A percentile compares a stretch with the other conserved stretches of the same genome.
phyloP scores from a whole-genome alignment of 1,140 invertebrate genomes.

The Apis mellifera region DNA sequence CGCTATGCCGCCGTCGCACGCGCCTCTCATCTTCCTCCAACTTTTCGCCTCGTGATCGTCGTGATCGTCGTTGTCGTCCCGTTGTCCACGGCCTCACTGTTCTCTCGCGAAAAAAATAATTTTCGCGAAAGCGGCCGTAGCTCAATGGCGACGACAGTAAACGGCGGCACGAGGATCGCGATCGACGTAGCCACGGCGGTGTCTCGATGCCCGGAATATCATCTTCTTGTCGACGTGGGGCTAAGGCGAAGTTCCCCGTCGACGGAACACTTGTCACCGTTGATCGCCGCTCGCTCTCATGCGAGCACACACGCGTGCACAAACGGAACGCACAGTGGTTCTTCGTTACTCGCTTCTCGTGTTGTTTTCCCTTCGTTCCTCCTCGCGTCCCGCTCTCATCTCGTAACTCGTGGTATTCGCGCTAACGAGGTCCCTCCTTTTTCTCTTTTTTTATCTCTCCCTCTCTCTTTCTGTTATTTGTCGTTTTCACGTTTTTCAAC shows the following conservation, averaged over 20 bases:
- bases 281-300: conserved; percentile 55
- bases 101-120: conserved; percentile 49
- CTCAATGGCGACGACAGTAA: conserved; percentile 55
- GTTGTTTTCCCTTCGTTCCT: conserved; percentile 24
- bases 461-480: background rate
- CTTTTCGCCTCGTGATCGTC: conserved; percentile 16
- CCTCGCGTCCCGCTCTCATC: conserved; percentile 41
- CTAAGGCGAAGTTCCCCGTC: conserved; percentile 53
- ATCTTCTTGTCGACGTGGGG: conserved; percentile 51
- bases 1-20: conserved; percentile 62
- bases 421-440: conserved; percentile 26
- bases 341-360: conserved; percentile 26
- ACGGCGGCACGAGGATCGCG: conserved; percentile 48
- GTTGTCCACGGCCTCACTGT: conserved; percentile 28
- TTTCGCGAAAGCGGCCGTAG: conserved; percentile 52
- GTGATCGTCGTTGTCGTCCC: background rate
- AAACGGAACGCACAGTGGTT: conserved; percentile 42
- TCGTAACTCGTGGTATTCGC: conserved; percentile 30
- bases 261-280: conserved; percentile 61
- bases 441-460: background rate
- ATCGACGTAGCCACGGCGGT: conserved; percentile 47
- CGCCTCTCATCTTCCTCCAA: conserved; percentile 63
- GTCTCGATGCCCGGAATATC: conserved; percentile 44
- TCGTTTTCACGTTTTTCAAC: background rate
- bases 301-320: conserved; percentile 48